These are phyloP conservation scores for Scaeva pyrastri DNA, from an alignment of 2,888 invertebrate species.

Conservation along the genomic window DNA sequence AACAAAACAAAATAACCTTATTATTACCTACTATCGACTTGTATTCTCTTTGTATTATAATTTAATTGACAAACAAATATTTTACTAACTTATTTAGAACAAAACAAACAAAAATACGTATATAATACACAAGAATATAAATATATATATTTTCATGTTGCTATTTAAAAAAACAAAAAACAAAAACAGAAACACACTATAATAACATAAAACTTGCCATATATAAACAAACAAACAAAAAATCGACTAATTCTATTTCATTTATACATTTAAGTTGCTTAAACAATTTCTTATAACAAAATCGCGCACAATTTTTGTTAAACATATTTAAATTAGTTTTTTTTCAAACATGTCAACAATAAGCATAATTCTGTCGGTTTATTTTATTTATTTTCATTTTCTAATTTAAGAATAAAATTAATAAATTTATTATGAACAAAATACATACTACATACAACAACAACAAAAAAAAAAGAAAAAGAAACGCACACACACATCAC, in stretches of 20 bases:
- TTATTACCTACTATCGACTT: constrained; percentile 54
- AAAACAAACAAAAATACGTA: constrained; percentile 49
- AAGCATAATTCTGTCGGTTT: constrained; percentile 1
- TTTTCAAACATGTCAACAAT: constrained; percentile 60
- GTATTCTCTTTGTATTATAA: constrained; percentile 75
- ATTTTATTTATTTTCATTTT: constrained; percentile 14
- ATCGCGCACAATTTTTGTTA: constrained; percentile 69
- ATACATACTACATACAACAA: constrained; percentile 12
- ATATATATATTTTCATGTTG: constrained; percentile 68
- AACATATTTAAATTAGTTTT: constrained; percentile 19
- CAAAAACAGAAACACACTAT: constrained; percentile 27
- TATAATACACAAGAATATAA: constrained; percentile 46
- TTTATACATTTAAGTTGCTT: constrained; percentile 25
- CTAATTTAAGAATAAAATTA: constrained; percentile 11
- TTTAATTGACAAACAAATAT: constrained; percentile 68
- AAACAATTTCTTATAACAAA: constrained; percentile 19
- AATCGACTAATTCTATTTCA: constrained; percentile 57
- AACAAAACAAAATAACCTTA: constrained; percentile 28
- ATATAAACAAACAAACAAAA: constrained; percentile 35
- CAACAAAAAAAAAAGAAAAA: too few species aligned
- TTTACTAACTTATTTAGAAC: constrained; percentile 72
- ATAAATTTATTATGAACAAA: neutral
- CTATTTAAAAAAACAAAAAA: constrained; percentile 48
- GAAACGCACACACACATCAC: constrained; percentile 59
- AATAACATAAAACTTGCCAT: constrained; percentile 70